Percentiles rank a stretch among this genome's conserved stretches.
Evolutionary conservation across 2,797 vertebrate species (phyloP).

Genomic region (Xenopus petersii): DNA sequence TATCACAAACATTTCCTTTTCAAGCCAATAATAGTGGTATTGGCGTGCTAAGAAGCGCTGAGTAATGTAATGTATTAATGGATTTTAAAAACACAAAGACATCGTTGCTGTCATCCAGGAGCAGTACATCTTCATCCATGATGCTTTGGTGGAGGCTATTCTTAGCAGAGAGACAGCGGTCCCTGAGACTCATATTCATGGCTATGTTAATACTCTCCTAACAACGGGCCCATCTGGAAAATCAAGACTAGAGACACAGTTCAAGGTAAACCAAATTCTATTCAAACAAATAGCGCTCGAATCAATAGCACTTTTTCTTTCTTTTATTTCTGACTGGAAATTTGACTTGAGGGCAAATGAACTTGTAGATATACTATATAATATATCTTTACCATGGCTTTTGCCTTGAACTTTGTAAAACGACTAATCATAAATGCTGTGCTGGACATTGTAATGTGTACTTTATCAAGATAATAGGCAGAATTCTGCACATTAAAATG

Average conservation of each 20-base stretch:
- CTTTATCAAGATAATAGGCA: constrained; percentile 14
- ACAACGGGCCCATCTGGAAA: constrained; percentile 78
- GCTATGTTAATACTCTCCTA: constrained; percentile 87
- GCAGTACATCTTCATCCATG: constrained; percentile 92
- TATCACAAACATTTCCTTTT: no score
- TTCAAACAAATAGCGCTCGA: constrained; percentile 7
- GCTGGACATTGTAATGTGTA: constrained; percentile 21
- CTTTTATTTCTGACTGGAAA: neutral
- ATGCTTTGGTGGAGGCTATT: constrained; percentile 87
- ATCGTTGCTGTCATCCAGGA: constrained; percentile 69
- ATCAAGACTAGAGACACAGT: constrained; percentile 84
- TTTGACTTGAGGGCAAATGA: constrained; percentile 13
- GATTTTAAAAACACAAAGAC: neutral
- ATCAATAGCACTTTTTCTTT: constrained; percentile 23
- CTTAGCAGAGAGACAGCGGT: constrained; percentile 86
- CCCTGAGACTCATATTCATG: constrained; percentile 74
- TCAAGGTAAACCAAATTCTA: constrained; percentile 73
- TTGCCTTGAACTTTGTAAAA: constrained; percentile 44
- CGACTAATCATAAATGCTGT: constrained; percentile 30
- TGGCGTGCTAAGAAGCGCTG: no score
- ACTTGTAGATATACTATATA: constrained; percentile 15
- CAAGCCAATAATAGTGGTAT: no score
- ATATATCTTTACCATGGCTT: constrained; percentile 5
- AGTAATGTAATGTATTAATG: no score
- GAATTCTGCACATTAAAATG: constrained; percentile 32